These are phyloP conservation scores for Hippolais icterina DNA, from an alignment of 2,113 vertebrate species.

Conservation along the genomic window DNA sequence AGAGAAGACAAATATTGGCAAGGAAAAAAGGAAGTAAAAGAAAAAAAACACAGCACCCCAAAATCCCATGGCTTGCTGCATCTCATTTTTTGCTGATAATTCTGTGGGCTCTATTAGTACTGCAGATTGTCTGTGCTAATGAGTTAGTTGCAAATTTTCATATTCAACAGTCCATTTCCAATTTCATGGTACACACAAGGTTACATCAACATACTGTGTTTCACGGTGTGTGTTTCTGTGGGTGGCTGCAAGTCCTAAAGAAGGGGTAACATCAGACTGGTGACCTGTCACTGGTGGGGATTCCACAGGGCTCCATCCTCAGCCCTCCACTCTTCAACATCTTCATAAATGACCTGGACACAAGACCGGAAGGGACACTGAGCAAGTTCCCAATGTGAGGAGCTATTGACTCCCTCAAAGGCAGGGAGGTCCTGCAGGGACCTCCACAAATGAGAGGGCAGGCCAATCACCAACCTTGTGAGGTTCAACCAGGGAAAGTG, in stretches of 20 bases:
- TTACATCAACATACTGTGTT: background rate
- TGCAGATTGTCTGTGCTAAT: background rate
- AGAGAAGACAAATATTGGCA: background rate
- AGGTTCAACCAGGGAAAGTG: background rate
- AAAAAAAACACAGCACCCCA: background rate
- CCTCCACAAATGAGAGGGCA: background rate
- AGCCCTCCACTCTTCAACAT: background rate
- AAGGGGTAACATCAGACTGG: background rate
- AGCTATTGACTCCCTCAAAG: fast-evolving
- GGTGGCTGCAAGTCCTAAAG: background rate
- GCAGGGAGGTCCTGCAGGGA: background rate
- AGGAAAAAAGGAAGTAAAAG: background rate
- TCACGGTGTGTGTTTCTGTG: background rate
- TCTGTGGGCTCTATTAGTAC: background rate
- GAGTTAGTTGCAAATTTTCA: background rate
- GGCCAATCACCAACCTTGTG: background rate
- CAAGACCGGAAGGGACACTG: background rate
- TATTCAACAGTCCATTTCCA: background rate
- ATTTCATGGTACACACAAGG: background rate
- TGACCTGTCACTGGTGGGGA: too few species aligned
- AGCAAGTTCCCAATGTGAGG: background rate
- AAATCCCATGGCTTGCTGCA: background rate
- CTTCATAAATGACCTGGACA: background rate
- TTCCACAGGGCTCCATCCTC: background rate
- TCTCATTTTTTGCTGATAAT: background rate